Evolutionary conservation across 1,140 invertebrate genomes (phyloP), one percentile per base, ranked within the genome.

Genomic region (Bombus fervidus): DNA sequence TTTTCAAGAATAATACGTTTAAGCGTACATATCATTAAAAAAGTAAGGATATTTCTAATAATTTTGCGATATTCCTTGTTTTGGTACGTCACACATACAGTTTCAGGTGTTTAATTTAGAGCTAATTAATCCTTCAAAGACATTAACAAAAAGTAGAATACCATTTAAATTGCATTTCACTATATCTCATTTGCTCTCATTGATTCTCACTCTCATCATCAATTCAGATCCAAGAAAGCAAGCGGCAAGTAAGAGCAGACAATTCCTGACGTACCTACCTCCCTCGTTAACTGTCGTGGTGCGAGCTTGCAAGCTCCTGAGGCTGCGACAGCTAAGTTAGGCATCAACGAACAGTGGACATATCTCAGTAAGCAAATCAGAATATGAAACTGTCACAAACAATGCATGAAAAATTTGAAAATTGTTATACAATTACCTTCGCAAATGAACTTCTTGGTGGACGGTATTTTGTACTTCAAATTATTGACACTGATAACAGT

Each of bases 201-300:
- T 62, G 53, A 39, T 77, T 62, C 25, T 77, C 75, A 64, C 18
- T 78, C 57, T 41, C 57, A 78, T 78, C 75, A 78, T 15, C 57
- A 41, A 64, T 78, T 78, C 75, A 78, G 57, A 78, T 78, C 41
- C 57, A 64, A 64, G 75, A 78, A 64, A 78, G 37, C 53, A 41
- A 39, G 18, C 39, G 59, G 34, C 57, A 78, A 41, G 31, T 78
- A 62, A 41, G 25, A 78, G 57, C 75, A 77, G 75, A 41, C 75
- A 77, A 77, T 77, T 34, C 57, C 75, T 78, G 75, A 64, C 25
- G 59, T 78, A 59, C n/a, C 37, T 41, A 39, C 75, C 73, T 34
- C 28, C 73, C 53, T 78, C 57, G 37, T 64, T 78, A 78, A 78
- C 18, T 78, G 18, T 78, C 75, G 57, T 59, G 75, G 25, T 37